A percentile compares a stretch with the other conserved stretches of the same genome.
Evolutionary conservation across 2,888 invertebrate species (phyloP).

Genomic region (Tiphia femorata): DNA sequence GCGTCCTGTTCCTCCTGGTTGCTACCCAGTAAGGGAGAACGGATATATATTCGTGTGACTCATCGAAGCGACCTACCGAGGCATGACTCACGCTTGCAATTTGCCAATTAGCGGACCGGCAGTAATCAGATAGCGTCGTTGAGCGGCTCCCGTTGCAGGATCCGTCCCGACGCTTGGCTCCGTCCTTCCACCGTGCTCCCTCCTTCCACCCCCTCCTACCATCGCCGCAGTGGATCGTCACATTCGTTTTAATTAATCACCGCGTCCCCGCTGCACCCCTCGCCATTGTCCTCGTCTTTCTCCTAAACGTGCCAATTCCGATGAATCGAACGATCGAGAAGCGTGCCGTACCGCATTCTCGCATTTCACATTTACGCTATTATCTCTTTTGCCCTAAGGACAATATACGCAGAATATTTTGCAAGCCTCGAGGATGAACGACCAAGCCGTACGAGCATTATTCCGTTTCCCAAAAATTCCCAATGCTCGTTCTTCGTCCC

Average conservation of each 20-base stretch:
- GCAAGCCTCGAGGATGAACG: too few relatives aligned
- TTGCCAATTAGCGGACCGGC: conserved; percentile 60
- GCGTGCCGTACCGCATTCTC: not conserved
- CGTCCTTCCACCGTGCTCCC: not conserved
- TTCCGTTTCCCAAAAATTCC: too few relatives aligned
- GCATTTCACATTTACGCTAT: too few relatives aligned
- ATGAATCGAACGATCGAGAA: not conserved
- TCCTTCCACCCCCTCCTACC: too few relatives aligned
- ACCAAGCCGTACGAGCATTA: too few relatives aligned
- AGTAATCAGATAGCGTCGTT: conserved; percentile 57
- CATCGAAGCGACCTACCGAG: conserved; percentile 37
- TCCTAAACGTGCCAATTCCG: not conserved
- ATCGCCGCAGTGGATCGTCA: too few relatives aligned
- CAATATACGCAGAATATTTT: too few relatives aligned
- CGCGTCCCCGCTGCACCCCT: too few relatives aligned
- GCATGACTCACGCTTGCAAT: conserved; percentile 57
- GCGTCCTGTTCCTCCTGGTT: too few relatives aligned
- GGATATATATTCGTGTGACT: conserved; percentile 44
- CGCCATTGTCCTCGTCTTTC: not conserved
- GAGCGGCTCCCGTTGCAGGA: conserved; percentile 24
- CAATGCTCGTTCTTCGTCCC: too few relatives aligned
- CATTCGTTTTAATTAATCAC: too few relatives aligned
- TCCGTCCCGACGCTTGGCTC: not conserved
- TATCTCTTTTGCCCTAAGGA: too few relatives aligned
- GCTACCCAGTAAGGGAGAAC: conserved; percentile 41